Base-by-base conservation (phyloP, 2,113 vertebrate species). In the Sorex fumeus region DNA sequence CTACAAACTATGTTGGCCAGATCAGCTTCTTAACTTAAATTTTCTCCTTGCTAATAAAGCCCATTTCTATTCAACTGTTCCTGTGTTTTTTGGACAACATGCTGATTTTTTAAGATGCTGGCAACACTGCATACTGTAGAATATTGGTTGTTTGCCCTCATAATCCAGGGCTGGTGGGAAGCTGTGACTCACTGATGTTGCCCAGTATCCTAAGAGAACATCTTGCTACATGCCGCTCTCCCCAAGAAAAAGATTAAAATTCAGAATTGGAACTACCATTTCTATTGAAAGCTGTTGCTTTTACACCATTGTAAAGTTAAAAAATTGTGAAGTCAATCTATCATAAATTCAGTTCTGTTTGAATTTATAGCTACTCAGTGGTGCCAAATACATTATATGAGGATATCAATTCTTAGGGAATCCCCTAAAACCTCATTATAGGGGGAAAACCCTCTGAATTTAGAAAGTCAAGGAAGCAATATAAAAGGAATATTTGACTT, bases 401-500 rank as follows among this genome's bases (percentile, higher is more conserved):
- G 66, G 8, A 64, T 74, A 66, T 84, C n/a, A 72, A 8, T 53
- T 69, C 43, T 93, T 27, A 79, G 18, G 70, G 32, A 71, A 45
- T 84, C 12, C 27, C 67, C 82, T 25, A 18, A 78, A 40, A 40
- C 7, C 40, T 40, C 40, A 40, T 7, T 40, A 3, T 40, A 40
- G 40, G 40, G 40, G 40, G 40, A 60, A 45, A 89, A 16, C 0
- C 6, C 16, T 81, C 62, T 83, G 71, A 75, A 60, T 86, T 88
- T 88, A 76, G 19, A 21, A 66, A 93, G 76, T 28, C 43, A 76
- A 94, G 71, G 25, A 16, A 84, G 6, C 13, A 45, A 47, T 32
- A 40, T 74, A n/a, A n/a, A 34, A 40, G 27, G 32, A 71, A 47
- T 45, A 80, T 69, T 30, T 83, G 53, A 64, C 66, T 83, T 66